A percentile compares a stretch with the other conserved stretches of the same genome.
Evolutionary conservation across 2,113 vertebrate genomes (phyloP).

Genomic region (Eclectus roratus): DNA sequence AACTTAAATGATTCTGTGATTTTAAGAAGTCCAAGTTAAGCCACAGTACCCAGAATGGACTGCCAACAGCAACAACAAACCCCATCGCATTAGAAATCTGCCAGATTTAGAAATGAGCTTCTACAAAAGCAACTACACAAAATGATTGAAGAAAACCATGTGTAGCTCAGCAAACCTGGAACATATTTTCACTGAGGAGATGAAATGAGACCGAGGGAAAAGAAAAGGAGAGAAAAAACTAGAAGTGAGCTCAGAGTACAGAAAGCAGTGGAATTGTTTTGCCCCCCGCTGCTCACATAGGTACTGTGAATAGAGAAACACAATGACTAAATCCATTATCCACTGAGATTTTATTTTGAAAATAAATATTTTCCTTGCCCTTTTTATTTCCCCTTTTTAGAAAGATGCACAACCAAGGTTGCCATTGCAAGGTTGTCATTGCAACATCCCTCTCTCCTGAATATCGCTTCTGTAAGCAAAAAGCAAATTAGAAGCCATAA

Average conservation of each 20-base stretch:
- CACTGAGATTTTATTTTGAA: not conserved
- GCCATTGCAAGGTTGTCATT: not conserved
- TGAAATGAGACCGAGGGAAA: fast-evolving
- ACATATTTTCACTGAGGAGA: not conserved
- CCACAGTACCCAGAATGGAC: not conserved
- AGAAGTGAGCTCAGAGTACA: not conserved
- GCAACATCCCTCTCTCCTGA: not conserved
- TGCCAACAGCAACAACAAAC: not conserved
- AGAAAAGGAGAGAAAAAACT: not conserved
- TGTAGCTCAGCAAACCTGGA: not conserved
- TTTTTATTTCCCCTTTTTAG: no score
- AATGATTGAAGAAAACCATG: not conserved
- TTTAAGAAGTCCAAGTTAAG: not conserved
- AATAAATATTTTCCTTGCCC: not conserved
- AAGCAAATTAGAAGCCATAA: not conserved
- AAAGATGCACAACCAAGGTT: not conserved
- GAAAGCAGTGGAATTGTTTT: not conserved
- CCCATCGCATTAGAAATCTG: not conserved
- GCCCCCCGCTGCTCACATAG: not conserved
- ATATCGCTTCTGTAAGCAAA: not conserved
- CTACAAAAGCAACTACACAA: not conserved
- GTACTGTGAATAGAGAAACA: not conserved
- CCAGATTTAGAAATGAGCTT: not conserved
- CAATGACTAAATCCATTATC: not conserved
- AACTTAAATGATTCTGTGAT: not conserved